Conservation (phyloP, 1,140 invertebrate species). For the Cataglyphis hispanica region DNA sequence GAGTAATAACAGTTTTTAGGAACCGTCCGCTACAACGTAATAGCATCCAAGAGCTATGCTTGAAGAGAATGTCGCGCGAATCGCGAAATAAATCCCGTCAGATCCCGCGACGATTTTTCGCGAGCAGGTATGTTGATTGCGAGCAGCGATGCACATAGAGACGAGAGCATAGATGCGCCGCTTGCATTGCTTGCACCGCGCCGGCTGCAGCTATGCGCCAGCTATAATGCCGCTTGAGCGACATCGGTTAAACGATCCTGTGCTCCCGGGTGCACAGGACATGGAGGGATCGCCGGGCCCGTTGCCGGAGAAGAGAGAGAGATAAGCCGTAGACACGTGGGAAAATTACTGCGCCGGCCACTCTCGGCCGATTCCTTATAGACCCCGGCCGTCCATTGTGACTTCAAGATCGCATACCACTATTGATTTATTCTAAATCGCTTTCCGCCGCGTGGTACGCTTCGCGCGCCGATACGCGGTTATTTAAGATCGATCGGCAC, state of each 20-base stretch:
- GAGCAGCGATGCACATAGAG: slow-evolving; percentile 71
- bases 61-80: slow-evolving; percentile 62
- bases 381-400: slow-evolving; percentile 68
- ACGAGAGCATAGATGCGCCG: slow-evolving; percentile 63
- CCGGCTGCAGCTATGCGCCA: slow-evolving; percentile 63
- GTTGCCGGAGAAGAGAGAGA: slow-evolving; percentile 34
- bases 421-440: slow-evolving; percentile 73
- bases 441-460: slow-evolving; percentile 39
- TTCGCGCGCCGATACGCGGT: slow-evolving; percentile 50
- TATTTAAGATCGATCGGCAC: slow-evolving; percentile 38
- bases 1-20: neutral
- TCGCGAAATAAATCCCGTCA: slow-evolving; percentile 74
- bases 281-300: slow-evolving; percentile 44
- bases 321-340: slow-evolving; percentile 74
- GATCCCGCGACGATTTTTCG: slow-evolving; percentile 66
- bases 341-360: slow-evolving; percentile 70
- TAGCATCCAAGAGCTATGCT: neutral
- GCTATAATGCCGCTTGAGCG: slow-evolving; percentile 71
- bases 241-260: slow-evolving; percentile 73
- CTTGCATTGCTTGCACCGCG: slow-evolving; percentile 61
- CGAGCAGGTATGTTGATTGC: slow-evolving; percentile 77
- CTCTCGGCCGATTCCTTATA: slow-evolving; percentile 67
- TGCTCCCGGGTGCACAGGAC: slow-evolving; percentile 63
- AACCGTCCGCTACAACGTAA: neutral
- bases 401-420: slow-evolving; percentile 74